A percentile compares a stretch with the other conserved stretches of the same genome.
phyloP scores from a whole-genome alignment of 2,888 invertebrate genomes.

The Ectemnius continuus region DNA sequence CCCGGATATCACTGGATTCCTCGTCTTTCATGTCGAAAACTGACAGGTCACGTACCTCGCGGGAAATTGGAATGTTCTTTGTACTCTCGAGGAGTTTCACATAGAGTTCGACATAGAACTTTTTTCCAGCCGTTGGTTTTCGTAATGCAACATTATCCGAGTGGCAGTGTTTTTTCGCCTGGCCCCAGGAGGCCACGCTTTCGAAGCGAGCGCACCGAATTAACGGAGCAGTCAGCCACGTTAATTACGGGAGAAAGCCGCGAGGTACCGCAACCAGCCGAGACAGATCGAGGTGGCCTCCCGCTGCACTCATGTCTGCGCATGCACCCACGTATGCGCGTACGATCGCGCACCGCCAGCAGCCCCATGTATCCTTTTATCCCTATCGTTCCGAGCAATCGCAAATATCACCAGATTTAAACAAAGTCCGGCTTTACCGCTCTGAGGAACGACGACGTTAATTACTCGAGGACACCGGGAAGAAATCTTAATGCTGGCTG shows the following conservation, averaged over 20 bases:
- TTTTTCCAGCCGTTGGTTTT: no score
- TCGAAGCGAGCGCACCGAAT: conserved; percentile 39
- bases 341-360: no score
- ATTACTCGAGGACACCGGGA: conserved; percentile 24
- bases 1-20: not conserved
- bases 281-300: conserved; percentile 29
- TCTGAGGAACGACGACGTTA: conserved; percentile 24
- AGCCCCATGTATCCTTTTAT: not conserved
- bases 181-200: no score
- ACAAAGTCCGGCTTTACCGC: conserved; percentile 7
- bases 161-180: no score
- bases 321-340: not conserved
- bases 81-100: no score
- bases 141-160: no score
- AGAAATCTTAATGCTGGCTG: conserved; percentile 13
- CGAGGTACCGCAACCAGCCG: conserved; percentile 32
- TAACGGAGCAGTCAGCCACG: conserved; percentile 54
- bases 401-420: conserved; percentile 25
- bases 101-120: no score
- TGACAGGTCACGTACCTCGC: not conserved
- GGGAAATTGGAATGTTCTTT: no score
- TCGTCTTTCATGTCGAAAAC: not conserved
- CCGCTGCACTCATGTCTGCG: conserved; percentile 8
- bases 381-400: conserved; percentile 25
- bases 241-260: conserved; percentile 68